Base-by-base conservation (phyloP, 2,888 invertebrate genomes). In the Tromatobia lineatoria region DNA sequence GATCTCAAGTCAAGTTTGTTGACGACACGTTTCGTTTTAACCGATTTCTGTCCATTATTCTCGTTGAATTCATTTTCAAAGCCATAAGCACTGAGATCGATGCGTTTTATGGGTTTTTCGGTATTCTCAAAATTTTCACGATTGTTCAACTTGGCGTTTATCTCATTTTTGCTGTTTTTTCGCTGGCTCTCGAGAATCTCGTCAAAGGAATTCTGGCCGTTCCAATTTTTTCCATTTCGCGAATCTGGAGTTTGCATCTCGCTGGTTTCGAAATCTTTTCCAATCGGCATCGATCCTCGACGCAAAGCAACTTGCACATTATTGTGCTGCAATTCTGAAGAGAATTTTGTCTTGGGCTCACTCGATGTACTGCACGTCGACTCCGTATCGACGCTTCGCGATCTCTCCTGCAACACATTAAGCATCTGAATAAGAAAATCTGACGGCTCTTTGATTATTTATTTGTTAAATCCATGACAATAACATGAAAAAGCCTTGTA, bases 61-160 rank as follows among this genome's bases (percentile, higher is more conserved):
- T 23, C 52, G 8, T 81, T 79, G 57, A 91, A 89, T 66, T 91
- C 90, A 71, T 91, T 91, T 47, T 90, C 90, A 70, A 93, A 93
- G 0, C 92, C 92, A 64, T 92, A 93, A 10, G 92, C 90, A 38
- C 91, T 91, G 23, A 93, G 77, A 42, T 93, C 91, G 47, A 93
- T 91, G 20, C 90, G 88, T 23, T 89, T 87, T 61, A 93, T 90
- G 20, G 87, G 87, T 61, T 87, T 88, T 10, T 86, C 70, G 64
- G 80, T 88, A 0, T 90, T 90, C 2, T 85, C 87, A 23, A 83
- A 87, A 59, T 82, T 89, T 18, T 90, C 91, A 8, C 88, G 90
- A 73, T 91, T 92, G 59, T 93, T 92, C 29, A 92, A 66, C 45
- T 91, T 93, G 11, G 92, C 92, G 74, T 92, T 92, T 38, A 92